These are phyloP conservation scores for Eurystomus gularis DNA, from an alignment of 2,113 vertebrate genomes.

Conservation along the genomic window DNA sequence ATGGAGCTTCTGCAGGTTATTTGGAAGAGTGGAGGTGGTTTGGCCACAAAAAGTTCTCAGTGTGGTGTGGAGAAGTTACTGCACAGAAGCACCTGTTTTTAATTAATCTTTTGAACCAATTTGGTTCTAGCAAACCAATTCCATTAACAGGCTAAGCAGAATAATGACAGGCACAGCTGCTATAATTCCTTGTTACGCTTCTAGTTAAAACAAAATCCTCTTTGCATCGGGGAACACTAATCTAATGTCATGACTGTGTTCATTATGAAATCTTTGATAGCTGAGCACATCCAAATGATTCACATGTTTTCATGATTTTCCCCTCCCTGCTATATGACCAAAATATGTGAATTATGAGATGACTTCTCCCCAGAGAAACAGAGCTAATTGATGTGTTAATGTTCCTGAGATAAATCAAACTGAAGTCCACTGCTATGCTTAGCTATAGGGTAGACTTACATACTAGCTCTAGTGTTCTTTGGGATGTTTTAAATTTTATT, in stretches of 20 bases:
- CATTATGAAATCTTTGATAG: background rate
- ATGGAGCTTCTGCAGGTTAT: background rate
- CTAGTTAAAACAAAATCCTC: constrained; percentile 47
- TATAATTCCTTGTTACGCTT: constrained; percentile 8
- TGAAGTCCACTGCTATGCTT: background rate
- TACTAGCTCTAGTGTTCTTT: background rate
- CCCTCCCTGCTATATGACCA: background rate
- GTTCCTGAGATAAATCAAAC: background rate
- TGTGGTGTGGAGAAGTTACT: background rate
- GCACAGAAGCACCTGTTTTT: constrained; percentile 5
- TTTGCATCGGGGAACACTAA: constrained; percentile 11
- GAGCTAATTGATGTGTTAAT: background rate
- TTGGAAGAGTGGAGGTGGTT: background rate
- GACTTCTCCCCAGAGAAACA: background rate
- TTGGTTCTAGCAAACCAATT: constrained; percentile 24
- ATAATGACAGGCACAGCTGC: constrained; percentile 56
- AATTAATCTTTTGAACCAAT: constrained; percentile 46
- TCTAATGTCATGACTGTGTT: background rate
- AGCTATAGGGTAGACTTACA: background rate
- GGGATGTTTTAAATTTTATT: background rate
- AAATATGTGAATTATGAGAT: background rate
- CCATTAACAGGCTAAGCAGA: constrained; percentile 33
- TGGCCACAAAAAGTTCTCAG: background rate
- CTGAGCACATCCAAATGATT: background rate
- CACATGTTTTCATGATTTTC: background rate